phyloP scores from a whole-genome alignment of 2,113 vertebrate species.

The Pteruthius melanotis region DNA sequence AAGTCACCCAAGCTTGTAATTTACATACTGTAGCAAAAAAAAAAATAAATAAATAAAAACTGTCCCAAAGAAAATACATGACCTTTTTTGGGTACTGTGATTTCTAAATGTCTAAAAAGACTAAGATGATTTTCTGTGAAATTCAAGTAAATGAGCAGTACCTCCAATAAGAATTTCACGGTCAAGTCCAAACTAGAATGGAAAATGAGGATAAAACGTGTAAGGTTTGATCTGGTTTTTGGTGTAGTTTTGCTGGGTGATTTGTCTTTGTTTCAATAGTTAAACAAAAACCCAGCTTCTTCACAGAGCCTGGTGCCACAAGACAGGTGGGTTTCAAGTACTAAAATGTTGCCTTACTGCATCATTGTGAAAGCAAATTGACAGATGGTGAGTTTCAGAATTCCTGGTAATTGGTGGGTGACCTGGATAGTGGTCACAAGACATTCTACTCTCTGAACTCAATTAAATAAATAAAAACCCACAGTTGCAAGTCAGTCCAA shows the following conservation, averaged over 20 bases:
- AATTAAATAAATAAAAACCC: background rate
- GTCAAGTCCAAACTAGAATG: background rate
- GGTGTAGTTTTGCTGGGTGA: background rate
- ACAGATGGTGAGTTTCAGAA: background rate
- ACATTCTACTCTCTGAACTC: background rate
- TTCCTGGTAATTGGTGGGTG: background rate
- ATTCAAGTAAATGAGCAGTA: background rate
- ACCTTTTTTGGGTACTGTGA: constrained; percentile 19
- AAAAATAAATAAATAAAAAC: constrained; percentile 37
- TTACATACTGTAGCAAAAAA: constrained; percentile 64
- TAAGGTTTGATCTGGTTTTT: background rate
- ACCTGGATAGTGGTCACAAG: background rate
- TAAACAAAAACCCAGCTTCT: background rate
- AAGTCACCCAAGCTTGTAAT: constrained; percentile 70
- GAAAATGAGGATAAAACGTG: background rate
- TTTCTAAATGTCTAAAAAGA: constrained; percentile 1
- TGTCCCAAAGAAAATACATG: constrained; percentile 59
- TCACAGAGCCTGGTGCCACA: background rate
- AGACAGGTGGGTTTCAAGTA: background rate
- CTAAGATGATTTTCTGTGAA: background rate
- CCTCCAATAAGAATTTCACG: background rate
- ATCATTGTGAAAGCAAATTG: background rate
- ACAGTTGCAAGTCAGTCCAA: background rate
- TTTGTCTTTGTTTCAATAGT: background rate
- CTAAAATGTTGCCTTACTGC: background rate